Base-by-base conservation (phyloP, 2,888 invertebrate genomes). In the Epinotia bilunana region DNA sequence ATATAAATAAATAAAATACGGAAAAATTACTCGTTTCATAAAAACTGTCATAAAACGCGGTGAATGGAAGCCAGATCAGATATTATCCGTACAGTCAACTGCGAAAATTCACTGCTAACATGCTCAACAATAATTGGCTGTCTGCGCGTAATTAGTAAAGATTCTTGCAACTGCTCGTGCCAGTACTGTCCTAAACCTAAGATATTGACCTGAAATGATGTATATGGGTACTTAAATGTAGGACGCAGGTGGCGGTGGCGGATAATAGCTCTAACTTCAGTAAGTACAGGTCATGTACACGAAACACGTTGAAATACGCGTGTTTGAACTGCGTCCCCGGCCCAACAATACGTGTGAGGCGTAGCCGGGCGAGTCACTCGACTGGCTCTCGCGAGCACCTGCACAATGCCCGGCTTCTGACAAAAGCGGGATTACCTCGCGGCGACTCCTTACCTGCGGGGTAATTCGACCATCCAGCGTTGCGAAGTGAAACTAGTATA, bases 401-500 rank as follows among this genome's bases (percentile, higher is more conserved):
- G 53, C 53, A 53, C 53, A 53, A 53, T 23, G 23, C 20, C 39
- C 43, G 12, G 43, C 7, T 12, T 33, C 13, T 43, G 20, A 68
- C 68, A 68, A 68, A 57, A 43, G 57, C 58, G 16, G 67, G 55
- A 33, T 55, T 28, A 67, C 69, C 46, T 53, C 53, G n/a, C 53
- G 53, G 53, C 53, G 53, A 53, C 53, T 53, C 53, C 6, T 53
- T 53, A 53, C 53, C 53, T 53, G 7, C 16, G 53, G n/a, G n/a
- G 53, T 5, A 49, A 49, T 49, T 49, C 49, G 16, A 12, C 49
- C 16, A 49, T 16, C n/a, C n/a, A 43, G 6, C 49, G 16, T 1
- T 49, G 49, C 16, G 49, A 16, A 49, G 33, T 33, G 3, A 49
- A 16, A 49, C 16, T 5, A 49, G 16, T n/a, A 3, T 16, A 49